These are phyloP conservation scores for Neomonachus schauinslandi DNA, from an alignment of 2,113 vertebrate species.

Conservation along the genomic window DNA sequence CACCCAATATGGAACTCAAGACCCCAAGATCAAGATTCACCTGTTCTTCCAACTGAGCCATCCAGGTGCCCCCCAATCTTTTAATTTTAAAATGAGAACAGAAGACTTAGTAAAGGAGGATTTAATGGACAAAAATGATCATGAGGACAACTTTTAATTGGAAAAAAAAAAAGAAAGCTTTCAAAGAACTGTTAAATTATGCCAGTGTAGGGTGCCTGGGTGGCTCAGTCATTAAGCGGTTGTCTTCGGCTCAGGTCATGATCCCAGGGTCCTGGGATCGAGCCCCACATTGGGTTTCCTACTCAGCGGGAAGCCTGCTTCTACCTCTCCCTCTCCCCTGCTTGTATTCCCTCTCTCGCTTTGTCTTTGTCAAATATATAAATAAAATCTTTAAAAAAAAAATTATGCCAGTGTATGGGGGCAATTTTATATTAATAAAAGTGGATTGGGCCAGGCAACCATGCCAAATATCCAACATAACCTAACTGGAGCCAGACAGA, in stretches of 20 bases:
- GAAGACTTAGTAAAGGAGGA: neutral
- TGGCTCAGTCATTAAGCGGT: no score
- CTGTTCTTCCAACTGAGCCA: neutral
- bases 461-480: neutral
- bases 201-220: no score
- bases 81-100: neutral
- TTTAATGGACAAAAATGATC: conserved; percentile 9
- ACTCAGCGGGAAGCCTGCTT: no score
- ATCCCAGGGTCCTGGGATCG: no score
- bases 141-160: neutral
- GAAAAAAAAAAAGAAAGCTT: neutral
- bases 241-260: no score
- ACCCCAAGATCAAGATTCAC: neutral
- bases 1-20: neutral
- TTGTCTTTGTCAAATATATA: no score
- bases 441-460: neutral
- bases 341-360: no score
- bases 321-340: no score
- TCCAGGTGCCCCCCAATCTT: neutral
- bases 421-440: neutral
- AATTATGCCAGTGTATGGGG: no score
- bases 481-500: neutral
- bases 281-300: no score
- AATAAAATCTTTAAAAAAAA: neutral
- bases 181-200: neutral